Percentiles rank a stretch among this genome's conserved stretches.
These are phyloP conservation scores for Epizoanthus scotinus DNA, from an alignment of 92 coral and sea anemone genomes.

Conservation along the genomic window DNA sequence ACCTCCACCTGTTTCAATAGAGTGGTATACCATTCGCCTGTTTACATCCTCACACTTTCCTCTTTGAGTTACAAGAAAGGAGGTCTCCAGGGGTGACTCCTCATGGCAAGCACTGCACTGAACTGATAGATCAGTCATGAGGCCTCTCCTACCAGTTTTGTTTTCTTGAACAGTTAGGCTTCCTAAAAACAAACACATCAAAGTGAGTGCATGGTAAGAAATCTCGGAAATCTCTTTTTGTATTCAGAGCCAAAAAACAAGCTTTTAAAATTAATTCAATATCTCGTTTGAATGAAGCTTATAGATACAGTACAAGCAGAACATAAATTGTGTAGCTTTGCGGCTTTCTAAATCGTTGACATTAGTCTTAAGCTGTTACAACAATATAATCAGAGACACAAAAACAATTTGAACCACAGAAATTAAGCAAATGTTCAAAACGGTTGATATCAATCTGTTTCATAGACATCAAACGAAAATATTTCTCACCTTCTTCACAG, in stretches of 20 bases:
- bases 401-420: conserved; percentile 16
- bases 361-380: conserved; percentile 20
- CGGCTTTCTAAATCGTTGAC: conserved; percentile 28
- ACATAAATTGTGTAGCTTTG: conserved; percentile 34
- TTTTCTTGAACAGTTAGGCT: conserved; percentile 43
- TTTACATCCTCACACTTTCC: conserved; percentile 38
- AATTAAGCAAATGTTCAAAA: conserved; percentile 12
- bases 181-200: conserved; percentile 36
- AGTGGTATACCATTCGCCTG: conserved; percentile 44
- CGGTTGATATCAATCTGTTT: conserved; percentile 25
- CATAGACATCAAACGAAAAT: conserved; percentile 5
- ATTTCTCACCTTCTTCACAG: conserved; percentile 54
- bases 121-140: conserved; percentile 49
- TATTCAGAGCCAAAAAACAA: conserved; percentile 30
- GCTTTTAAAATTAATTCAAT: conserved; percentile 19
- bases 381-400: conserved; percentile 18
- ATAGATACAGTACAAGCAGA: conserved; percentile 30
- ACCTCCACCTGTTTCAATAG: conserved; percentile 50
- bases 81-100: conserved; percentile 36
- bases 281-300: conserved; percentile 32
- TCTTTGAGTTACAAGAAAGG: conserved; percentile 36
- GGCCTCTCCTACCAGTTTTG: conserved; percentile 47
- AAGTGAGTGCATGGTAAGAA: conserved; percentile 22
- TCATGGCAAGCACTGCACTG: conserved; percentile 49
- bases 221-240: conserved; percentile 27